These are phyloP conservation scores for Scolanthus callimorphus DNA, from an alignment of 92 coral and sea anemone species.

Conservation along the genomic window DNA sequence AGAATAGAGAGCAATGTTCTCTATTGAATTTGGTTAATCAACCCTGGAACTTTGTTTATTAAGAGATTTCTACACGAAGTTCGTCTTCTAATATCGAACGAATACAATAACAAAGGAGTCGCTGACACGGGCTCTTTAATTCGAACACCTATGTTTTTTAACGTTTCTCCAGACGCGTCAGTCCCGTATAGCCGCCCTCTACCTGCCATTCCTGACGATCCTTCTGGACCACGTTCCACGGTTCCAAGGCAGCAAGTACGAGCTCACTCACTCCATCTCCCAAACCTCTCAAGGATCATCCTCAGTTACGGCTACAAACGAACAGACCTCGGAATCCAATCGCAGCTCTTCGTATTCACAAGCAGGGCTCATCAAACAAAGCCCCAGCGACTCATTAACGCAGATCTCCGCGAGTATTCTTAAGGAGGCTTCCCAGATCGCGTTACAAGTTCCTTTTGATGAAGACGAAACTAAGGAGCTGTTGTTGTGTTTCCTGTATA, in stretches of 20 bases:
- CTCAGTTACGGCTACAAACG: constrained; percentile 45
- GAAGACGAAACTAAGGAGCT: constrained; percentile 96
- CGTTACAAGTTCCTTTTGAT: constrained; percentile 88
- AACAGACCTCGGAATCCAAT: constrained; percentile 77
- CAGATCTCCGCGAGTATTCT: constrained; percentile 67
- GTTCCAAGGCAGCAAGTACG: constrained; percentile 95
- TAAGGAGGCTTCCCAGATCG: constrained; percentile 91
- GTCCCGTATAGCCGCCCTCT: constrained; percentile 94
- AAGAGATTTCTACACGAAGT: too few relatives aligned
- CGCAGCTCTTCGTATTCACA: constrained; percentile 83
- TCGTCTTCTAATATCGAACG: too few relatives aligned
- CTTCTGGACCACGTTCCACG: constrained; percentile 94
- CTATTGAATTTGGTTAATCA: too few relatives aligned
- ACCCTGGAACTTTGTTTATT: too few relatives aligned
- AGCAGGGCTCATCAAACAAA: constrained; percentile 50
- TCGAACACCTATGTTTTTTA: too few relatives aligned
- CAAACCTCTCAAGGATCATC: constrained; percentile 69
- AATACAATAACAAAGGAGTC: too few relatives aligned
- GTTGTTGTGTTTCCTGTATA: constrained; percentile 77
- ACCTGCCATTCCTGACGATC: constrained; percentile 91
- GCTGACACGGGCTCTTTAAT: too few relatives aligned
- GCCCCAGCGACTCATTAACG: constrained; percentile 89
- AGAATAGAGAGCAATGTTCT: too few relatives aligned
- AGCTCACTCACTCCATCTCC: constrained; percentile 64
- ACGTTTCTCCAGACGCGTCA: constrained; percentile 74